Conservation (phyloP, 2,797 vertebrate genomes). For the Holocentrus rufus region DNA sequence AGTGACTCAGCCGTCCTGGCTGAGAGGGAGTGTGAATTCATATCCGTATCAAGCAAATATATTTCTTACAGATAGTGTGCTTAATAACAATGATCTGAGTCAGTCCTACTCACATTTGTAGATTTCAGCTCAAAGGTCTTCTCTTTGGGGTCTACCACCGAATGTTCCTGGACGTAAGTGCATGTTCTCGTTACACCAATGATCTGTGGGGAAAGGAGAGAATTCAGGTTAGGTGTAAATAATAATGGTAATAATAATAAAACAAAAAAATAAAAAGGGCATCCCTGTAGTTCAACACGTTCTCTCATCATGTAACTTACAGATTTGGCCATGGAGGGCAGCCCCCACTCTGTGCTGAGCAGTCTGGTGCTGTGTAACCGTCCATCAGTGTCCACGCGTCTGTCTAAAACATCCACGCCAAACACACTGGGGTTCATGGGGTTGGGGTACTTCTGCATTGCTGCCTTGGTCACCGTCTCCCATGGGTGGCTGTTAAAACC, state of each 20-base stretch:
- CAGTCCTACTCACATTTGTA: constrained; percentile 87
- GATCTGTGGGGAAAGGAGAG: constrained; percentile 80
- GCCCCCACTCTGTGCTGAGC: constrained; percentile 97
- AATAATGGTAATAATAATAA: too few species aligned
- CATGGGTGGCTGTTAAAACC: constrained; percentile 89
- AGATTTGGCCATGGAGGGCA: constrained; percentile 92
- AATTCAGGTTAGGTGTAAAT: not conserved
- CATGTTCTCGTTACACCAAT: constrained; percentile 91
- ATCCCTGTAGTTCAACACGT: not conserved
- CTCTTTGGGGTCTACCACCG: constrained; percentile 90
- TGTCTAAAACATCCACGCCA: constrained; percentile 93
- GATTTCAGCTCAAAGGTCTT: constrained; percentile 94
- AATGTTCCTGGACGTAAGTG: constrained; percentile 96
- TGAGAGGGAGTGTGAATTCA: too few species aligned
- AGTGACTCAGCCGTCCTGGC: too few species aligned
- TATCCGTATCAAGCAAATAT: too few species aligned
- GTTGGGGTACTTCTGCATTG: constrained; percentile 99
- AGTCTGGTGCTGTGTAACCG: constrained; percentile 93
- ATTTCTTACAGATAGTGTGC: too few species aligned
- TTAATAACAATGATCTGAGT: too few species aligned
- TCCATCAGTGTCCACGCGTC: constrained; percentile 86
- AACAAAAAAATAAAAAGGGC: not conserved
- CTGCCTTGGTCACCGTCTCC: constrained; percentile 96
- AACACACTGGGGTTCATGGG: constrained; percentile 97
- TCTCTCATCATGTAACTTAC: constrained; percentile 77